Base-by-base conservation (phyloP, 2,888 invertebrate species). In the Ormia ochracea region DNA sequence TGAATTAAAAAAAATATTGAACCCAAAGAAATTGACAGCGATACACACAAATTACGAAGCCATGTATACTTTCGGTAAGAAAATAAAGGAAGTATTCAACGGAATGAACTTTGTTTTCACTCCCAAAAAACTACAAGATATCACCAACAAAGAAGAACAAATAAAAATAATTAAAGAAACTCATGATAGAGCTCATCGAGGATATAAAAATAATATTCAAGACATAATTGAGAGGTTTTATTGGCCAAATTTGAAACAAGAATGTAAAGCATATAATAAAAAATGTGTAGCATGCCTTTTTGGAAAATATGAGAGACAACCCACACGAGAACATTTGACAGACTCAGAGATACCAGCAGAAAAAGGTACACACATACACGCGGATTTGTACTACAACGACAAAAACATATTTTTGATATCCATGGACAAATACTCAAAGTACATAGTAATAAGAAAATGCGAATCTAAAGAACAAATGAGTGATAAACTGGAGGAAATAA, bases 391-490 rank as follows among this genome's bases (percentile, higher is more conserved):
- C 31, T 61, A 14, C 10, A 61, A 45, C 12, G 21, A 45, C 9
- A 45, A 45, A 14, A 61, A 43, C 26, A 45, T 21, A 23, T 63
- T 45, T 28, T 23, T 63, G 17, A 14, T n/a, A 2, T 19, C 48
- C 10, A 45, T 63, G 10, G 63, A 45, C 2, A 63, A 63, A 43
- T 63, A n/a, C 19, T 66, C 52, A 66, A 66, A 66, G 50, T 50
- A 66, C 21, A 52, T 66, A 21, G 26, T 23, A 10, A 12, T 36
- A 14, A 66, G 41, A 66, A 50, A 66, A 4, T 4, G 26, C 14
- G 66, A 66, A 6, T 52, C 50, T 19, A 66, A 36, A 50, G 66
- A 66, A 66, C 66, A 19, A 14, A 52, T 66, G 50, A n/a, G 5
- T 41, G 52, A 52, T 17, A 66, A 50, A 23, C 33, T 66, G 5